These are phyloP conservation scores for Caiman crocodilus DNA, from an alignment of 2,797 vertebrate genomes.

Conservation along the genomic window DNA sequence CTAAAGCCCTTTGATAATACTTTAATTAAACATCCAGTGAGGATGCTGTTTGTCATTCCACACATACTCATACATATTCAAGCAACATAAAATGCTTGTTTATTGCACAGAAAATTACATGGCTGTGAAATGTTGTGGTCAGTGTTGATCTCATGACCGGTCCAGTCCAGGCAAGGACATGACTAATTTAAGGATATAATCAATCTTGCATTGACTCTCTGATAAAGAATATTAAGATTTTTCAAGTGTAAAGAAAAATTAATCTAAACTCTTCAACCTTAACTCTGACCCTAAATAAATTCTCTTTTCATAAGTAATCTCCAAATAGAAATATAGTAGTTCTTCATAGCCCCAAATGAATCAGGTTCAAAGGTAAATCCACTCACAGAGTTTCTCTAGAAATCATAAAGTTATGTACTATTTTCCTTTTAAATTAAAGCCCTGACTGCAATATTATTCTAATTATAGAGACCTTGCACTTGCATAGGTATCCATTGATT, in stretches of 20 bases:
- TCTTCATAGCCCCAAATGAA: not conserved
- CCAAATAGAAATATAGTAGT: not conserved
- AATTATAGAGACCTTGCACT: too few relatives aligned
- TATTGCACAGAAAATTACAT: too few relatives aligned
- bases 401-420: not conserved
- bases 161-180: not conserved
- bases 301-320: not conserved
- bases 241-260: not conserved
- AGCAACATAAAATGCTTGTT: too few relatives aligned
- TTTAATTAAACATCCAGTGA: not conserved
- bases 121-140: too few relatives aligned
- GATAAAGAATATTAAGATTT: not conserved
- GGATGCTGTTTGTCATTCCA: too few relatives aligned
- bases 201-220: not conserved
- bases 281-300: not conserved
- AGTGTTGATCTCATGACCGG: too few relatives aligned
- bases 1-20: too few relatives aligned
- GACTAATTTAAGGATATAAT: not conserved
- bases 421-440: not conserved
- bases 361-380: not conserved
- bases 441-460: not conserved
- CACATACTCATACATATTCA: too few relatives aligned
- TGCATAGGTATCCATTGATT: not conserved
- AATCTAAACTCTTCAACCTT: not conserved
- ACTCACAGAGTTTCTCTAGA: not conserved